These are phyloP conservation scores for Machaerirhynchus nigripectus DNA, from an alignment of 2,113 vertebrate species.

Conservation along the genomic window DNA sequence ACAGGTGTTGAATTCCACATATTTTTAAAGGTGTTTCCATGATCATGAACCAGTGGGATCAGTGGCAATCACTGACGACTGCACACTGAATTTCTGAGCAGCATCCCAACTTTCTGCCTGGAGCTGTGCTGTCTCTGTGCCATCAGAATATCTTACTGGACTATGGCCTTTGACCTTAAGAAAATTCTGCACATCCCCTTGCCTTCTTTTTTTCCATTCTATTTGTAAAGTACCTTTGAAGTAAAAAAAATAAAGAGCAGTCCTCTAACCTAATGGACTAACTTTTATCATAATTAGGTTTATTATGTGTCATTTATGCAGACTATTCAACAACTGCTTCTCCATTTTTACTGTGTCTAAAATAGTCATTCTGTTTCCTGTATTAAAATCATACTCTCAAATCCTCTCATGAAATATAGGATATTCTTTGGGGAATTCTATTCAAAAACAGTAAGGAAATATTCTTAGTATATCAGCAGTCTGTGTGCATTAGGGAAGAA, in stretches of 20 bases:
- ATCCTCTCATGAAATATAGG: neutral
- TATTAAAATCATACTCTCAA: neutral
- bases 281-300: neutral
- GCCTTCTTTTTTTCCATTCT: neutral
- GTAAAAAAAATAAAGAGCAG: neutral
- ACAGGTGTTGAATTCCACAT: neutral
- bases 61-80: neutral
- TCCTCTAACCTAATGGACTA: neutral
- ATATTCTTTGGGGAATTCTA: neutral
- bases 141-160: neutral
- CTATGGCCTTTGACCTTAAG: neutral
- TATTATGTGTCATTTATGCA: neutral
- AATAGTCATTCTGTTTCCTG: conserved; percentile 10
- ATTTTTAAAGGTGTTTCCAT: neutral
- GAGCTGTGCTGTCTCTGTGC: neutral
- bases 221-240: neutral
- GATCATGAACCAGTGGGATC: neutral
- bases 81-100: neutral
- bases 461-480: neutral
- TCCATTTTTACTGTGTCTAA: neutral
- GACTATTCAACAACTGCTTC: neutral
- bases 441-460: neutral
- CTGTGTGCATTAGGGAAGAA: neutral
- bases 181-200: neutral
- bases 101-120: neutral